Evolutionary conservation across 2,113 vertebrate species (phyloP).

Genomic region (Gambusia affinis): DNA sequence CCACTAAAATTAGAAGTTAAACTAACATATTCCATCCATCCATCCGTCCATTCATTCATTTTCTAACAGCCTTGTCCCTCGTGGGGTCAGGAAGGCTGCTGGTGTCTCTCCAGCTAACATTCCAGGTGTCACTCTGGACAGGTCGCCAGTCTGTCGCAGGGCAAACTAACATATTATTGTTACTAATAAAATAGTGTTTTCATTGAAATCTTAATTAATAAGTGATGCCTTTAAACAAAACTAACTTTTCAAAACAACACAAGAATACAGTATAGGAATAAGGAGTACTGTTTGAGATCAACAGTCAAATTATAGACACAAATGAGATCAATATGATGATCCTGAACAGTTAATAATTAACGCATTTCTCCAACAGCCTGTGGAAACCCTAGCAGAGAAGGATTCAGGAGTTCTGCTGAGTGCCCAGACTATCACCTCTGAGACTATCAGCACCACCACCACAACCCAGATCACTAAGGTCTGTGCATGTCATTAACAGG

Average conservation of each 20-base stretch:
- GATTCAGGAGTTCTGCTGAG: constrained; percentile 91
- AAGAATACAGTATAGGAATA: too few species aligned
- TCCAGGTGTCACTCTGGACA: too few species aligned
- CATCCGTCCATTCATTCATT: too few species aligned
- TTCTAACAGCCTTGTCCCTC: too few species aligned
- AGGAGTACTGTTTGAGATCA: not conserved
- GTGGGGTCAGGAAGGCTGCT: too few species aligned
- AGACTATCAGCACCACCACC: constrained; percentile 97
- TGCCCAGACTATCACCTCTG: constrained; percentile 97
- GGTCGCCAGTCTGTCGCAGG: too few species aligned
- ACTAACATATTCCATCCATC: not conserved
- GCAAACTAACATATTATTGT: not conserved
- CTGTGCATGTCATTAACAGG: constrained; percentile 11
- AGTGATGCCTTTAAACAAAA: not conserved
- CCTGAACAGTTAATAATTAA: not conserved
- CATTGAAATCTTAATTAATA: not conserved
- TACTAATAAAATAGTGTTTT: not conserved
- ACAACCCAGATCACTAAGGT: constrained; percentile 99
- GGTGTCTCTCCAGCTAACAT: too few species aligned
- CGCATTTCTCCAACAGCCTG: constrained; percentile 80
- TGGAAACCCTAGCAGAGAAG: constrained; percentile 84
- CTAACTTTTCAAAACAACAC: not conserved
- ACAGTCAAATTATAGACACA: not conserved
- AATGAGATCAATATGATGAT: not conserved
- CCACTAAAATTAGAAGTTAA: not conserved